Evolutionary conservation across 1,140 invertebrate genomes (phyloP).

Genomic region (Radopholus similis): DNA sequence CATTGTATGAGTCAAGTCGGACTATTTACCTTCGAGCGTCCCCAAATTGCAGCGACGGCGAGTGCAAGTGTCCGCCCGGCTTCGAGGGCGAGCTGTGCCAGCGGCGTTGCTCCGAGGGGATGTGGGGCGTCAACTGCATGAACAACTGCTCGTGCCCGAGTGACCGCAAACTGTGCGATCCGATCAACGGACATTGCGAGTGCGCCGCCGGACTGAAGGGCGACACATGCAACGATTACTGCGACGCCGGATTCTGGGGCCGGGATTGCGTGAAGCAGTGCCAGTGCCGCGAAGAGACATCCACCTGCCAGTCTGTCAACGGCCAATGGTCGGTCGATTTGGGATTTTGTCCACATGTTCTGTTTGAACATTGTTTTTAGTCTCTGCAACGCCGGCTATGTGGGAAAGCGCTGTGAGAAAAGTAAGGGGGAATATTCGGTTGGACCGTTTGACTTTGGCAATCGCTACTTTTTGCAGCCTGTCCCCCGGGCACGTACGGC

Average conservation of each 20-base stretch:
- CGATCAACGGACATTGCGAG: constrained; percentile 78
- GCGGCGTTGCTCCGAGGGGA: constrained; percentile 59
- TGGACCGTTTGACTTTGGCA: constrained; percentile 4
- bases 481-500: constrained; percentile 65
- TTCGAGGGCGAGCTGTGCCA: constrained; percentile 52
- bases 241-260: constrained; percentile 61
- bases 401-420: constrained; percentile 61
- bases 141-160: constrained; percentile 49
- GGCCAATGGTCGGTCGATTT: constrained; percentile 53
- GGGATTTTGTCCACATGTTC: too few relatives aligned
- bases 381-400: constrained; percentile 61
- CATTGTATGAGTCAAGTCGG: constrained; percentile 60
- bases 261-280: constrained; percentile 60
- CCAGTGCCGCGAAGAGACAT: constrained; percentile 52
- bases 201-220: constrained; percentile 75
- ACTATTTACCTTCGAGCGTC: background rate
- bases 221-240: constrained; percentile 66
- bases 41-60: constrained; percentile 66
- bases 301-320: constrained; percentile 58
- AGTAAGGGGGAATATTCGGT: constrained; percentile 27
- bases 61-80: constrained; percentile 67
- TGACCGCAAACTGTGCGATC: constrained; percentile 69
- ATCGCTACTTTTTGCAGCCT: constrained; percentile 56
- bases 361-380: constrained; percentile 25
- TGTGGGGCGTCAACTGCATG: constrained; percentile 61